Conservation (phyloP, 2,888 invertebrate genomes). For the Fragum fragum region DNA sequence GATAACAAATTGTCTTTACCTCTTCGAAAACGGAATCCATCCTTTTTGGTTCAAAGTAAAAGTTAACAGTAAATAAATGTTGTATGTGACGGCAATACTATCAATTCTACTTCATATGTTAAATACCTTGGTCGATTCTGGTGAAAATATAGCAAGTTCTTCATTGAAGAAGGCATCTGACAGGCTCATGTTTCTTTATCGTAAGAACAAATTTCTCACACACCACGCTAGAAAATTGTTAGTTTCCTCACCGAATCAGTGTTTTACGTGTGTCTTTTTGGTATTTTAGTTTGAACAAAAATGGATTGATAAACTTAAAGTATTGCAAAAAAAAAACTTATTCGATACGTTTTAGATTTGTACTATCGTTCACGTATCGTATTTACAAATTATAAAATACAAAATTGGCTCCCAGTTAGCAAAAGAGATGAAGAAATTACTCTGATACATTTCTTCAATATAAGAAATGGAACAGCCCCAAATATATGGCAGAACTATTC, state of each 20-base stretch:
- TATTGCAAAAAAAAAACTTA: constrained; percentile 37
- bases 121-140: no score
- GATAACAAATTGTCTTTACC: no score
- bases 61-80: constrained; percentile 20
- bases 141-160: no score
- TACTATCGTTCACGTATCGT: constrained; percentile 2
- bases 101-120: no score
- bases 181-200: no score
- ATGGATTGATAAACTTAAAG: constrained; percentile 28
- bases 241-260: constrained; percentile 29
- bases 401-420: constrained; percentile 16
- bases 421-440: constrained; percentile 19
- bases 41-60: no score
- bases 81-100: background rate
- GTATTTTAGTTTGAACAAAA: constrained; percentile 8
- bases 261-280: constrained; percentile 35
- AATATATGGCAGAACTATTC: background rate
- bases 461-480: constrained; percentile 3
- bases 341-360: constrained; percentile 31
- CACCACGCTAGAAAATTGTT: background rate
- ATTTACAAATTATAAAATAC: background rate
- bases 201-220: no score
- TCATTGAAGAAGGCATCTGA: no score
- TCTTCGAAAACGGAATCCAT: no score
- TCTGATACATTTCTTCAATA: constrained; percentile 5